Conservation (phyloP, 2,888 invertebrate species). For the Athripsodes cinereus region DNA sequence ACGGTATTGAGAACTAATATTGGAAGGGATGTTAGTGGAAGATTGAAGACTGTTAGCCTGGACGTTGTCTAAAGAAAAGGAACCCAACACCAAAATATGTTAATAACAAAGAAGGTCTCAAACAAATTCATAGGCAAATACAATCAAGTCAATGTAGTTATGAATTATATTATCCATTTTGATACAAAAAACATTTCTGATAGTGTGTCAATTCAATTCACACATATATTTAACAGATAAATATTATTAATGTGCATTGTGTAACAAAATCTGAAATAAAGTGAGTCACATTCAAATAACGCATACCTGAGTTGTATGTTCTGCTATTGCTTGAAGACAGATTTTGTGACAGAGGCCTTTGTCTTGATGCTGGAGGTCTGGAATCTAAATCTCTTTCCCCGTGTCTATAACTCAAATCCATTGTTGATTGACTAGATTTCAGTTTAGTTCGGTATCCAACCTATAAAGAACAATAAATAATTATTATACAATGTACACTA, state of each 20-base stretch:
- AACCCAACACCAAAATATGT: constrained; percentile 20
- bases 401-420: constrained; percentile 70
- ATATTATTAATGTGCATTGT: too few relatives aligned
- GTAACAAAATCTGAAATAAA: not conserved
- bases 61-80: constrained; percentile 31
- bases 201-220: not conserved
- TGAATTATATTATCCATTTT: too few relatives aligned
- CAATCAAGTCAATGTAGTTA: not conserved
- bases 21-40: constrained; percentile 28
- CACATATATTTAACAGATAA: not conserved
- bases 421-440: constrained; percentile 81
- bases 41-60: constrained; percentile 24
- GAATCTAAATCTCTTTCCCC: constrained; percentile 42
- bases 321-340: constrained; percentile 10
- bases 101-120: constrained; percentile 10
- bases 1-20: constrained; percentile 28
- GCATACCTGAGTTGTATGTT: constrained; percentile 22
- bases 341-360: constrained; percentile 38
- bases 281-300: not conserved
- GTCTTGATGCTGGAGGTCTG: constrained; percentile 30
- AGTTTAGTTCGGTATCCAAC: constrained; percentile 73
- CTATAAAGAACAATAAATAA: constrained; percentile 40
- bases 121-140: not conserved
- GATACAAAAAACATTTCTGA: not conserved
- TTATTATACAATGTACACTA: not conserved